Conservation (phyloP, 2,888 invertebrate species). For the Thecophora atra region DNA sequence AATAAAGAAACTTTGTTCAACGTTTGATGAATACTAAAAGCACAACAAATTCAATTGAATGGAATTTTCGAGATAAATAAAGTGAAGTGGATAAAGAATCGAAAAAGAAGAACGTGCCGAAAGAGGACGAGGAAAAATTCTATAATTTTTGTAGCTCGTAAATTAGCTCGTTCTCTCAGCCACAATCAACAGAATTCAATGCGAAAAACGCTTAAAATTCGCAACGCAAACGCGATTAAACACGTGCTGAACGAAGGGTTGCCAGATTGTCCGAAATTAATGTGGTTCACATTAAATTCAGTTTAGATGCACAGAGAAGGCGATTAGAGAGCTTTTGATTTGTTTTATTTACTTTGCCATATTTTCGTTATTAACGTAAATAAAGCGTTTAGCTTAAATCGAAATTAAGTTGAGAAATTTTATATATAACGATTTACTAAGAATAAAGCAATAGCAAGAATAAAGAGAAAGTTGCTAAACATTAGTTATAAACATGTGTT, state of each 20-base stretch:
- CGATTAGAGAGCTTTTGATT: too few relatives aligned
- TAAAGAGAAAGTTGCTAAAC: too few relatives aligned
- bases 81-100: background rate
- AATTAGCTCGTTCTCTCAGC: constrained; percentile 19
- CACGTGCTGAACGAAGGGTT: background rate
- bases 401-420: too few relatives aligned
- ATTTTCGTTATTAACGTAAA: too few relatives aligned
- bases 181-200: background rate
- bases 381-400: too few relatives aligned
- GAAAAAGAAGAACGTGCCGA: background rate
- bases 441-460: too few relatives aligned
- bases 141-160: constrained; percentile 6
- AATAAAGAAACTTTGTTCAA: constrained; percentile 61
- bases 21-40: constrained; percentile 60
- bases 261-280: background rate
- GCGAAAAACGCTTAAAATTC: background rate
- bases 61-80: constrained; percentile 48
- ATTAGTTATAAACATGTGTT: too few relatives aligned
- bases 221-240: background rate
- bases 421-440: too few relatives aligned
- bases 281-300: background rate
- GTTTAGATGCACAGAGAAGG: too few relatives aligned
- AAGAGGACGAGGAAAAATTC: background rate
- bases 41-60: constrained; percentile 55
- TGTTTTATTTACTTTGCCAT: too few relatives aligned